Evolutionary conservation across 2,797 vertebrate species (phyloP), one percentile per base, ranked within the genome.

Genomic region (Spinibarbus caldwelli): DNA sequence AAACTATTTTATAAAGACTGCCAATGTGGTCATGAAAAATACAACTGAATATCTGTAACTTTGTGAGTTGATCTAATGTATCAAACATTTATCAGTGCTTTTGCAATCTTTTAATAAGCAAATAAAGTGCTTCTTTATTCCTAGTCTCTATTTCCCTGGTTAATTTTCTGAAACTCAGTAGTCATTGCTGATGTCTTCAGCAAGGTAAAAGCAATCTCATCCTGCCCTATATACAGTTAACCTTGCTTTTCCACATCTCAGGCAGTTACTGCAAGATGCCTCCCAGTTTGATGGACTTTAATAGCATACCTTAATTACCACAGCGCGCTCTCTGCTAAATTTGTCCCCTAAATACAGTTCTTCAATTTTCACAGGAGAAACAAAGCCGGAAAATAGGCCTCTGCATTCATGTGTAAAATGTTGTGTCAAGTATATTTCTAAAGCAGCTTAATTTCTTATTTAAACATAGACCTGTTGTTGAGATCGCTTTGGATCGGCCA

Each of bases 261-360:
- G 45, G 66, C 73, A 45, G 73, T 83, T 67, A 38, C 68, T 81
- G 82, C 80, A 49, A 86, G 72, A 87, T 87, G 87, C 78, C 38
- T 83, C 83, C 72, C 84, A 86, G 86, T 86, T 59, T 73, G 81
- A 84, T 79, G 64, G 78, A 86, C 82, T 86, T 84, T 80, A 91
- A 84, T 84, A 87, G 86, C 87, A 90, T 89, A 90, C 88, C 83
- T 86, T 87, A 90, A 85, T 83, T 84, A 89, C 85, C 84, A 84
- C 85, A 85, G 85, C 17, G 52, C 49, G 23, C 78, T 85, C 86
- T 87, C 80, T 64, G 80, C 87, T 88, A 88, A 88, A 89, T 89
- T 66, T 85, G 80, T 86, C 83, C 80, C 59, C 81, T 88, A 86
- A 88, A 72, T 87, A 87, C 84, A 89, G 84, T 89, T 86, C 85